A percentile compares a stretch with the other conserved stretches of the same genome.
These are phyloP conservation scores for Poeciliopsis gracilis DNA, from an alignment of 2,797 vertebrate genomes.

Conservation along the genomic window DNA sequence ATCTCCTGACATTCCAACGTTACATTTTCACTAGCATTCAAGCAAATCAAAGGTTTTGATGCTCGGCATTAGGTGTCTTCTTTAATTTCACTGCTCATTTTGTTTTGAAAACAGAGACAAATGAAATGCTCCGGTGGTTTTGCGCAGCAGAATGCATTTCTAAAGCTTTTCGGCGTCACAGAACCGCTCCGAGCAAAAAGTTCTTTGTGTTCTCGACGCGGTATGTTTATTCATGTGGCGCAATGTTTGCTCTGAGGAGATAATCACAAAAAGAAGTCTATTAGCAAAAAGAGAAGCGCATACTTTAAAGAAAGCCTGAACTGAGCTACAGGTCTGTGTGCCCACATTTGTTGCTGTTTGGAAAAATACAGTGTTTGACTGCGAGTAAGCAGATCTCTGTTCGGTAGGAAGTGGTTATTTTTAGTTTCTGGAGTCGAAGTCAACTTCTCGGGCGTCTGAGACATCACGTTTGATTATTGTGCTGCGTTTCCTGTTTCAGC, in stretches of 20 bases:
- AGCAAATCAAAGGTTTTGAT: background rate
- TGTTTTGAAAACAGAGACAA: background rate
- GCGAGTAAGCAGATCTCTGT: constrained; percentile 26
- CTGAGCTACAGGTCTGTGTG: constrained; percentile 19
- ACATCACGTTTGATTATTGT: constrained; percentile 70
- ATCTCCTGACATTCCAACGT: background rate
- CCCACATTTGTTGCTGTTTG: constrained; percentile 31
- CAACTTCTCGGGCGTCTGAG: constrained; percentile 53
- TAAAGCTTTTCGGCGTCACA: background rate
- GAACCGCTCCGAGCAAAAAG: background rate
- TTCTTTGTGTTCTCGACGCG: constrained; percentile 8
- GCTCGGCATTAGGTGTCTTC: background rate
- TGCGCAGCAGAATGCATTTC: constrained; percentile 3
- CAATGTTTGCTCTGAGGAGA: constrained; percentile 1
- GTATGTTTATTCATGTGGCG: constrained; percentile 4
- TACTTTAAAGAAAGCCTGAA: constrained; percentile 8
- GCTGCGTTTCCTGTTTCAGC: constrained; percentile 51
- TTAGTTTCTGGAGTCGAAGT: constrained; percentile 61
- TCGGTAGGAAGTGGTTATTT: constrained; percentile 61
- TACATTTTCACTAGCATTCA: background rate
- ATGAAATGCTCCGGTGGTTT: background rate
- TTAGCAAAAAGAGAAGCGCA: constrained; percentile 1
- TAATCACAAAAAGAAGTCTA: background rate
- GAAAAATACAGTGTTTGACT: constrained; percentile 44
- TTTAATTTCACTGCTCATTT: background rate